Base-by-base conservation (phyloP, 2,888 invertebrate genomes). In the Brachypalpus laphriformis region DNA sequence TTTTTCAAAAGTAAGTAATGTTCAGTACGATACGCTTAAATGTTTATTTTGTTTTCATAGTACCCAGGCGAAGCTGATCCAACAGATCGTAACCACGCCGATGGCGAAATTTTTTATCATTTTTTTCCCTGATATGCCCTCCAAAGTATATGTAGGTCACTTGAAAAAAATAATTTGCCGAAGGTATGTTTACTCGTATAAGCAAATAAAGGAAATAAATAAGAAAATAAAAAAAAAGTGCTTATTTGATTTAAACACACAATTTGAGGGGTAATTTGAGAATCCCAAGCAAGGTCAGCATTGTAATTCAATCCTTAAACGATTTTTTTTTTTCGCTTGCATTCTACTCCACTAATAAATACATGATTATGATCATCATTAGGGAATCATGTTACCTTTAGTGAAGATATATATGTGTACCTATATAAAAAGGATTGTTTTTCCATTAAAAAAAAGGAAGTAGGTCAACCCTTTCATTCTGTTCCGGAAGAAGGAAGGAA, bases 401-500 rank as follows among this genome's bases (percentile, higher is more conserved):
- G 8, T 31, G 20, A 11, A 20, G 47, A 8, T 57, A 31, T 6
- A 22, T 3, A 31, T 1, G 25, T 16, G 18, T 56, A 56, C 28
- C 47, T 71, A n/a, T 0, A 18, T 25, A 25, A 59, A 72, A 42
- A 22, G 28, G 5, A 14, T 54, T 16, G 22, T 51, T 31, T n/a
- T 54, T 31, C 25, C 22, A 3, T 18, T 16, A 40, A 47, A 74
- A 49, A 14, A 22, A 56, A 74, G 81, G 81, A 82, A 63, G 75
- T 82, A 75, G 81, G 81, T 82, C 81, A 82, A 75, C 75, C 81
- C 75, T 82, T 75, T 61, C 63, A n/a, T 40, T 47, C 37, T 54
- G 6, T 63, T 63, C 74, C 66, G 74, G 74, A 68, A 61, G 61
- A 45, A 51, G 45, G 61, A 54, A 59, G 54, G 74, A 74, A 81